A percentile compares a stretch with the other conserved stretches of the same genome.
Conservation (phyloP, 2,888 invertebrate species). For the Malthinus flaveolus region DNA sequence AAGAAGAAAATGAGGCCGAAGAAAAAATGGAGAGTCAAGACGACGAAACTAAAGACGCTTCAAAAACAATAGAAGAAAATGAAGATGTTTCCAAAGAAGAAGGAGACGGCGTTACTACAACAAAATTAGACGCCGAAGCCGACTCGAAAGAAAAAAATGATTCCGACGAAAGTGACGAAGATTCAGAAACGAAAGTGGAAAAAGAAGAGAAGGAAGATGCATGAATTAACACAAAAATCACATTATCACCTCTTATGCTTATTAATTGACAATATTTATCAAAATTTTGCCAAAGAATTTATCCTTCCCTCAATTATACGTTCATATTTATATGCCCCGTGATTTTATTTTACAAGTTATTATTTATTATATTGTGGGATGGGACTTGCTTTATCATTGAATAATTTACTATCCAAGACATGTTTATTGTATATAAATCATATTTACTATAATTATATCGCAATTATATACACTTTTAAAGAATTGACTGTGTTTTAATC, state of each 20-base stretch:
- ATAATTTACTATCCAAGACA: slow-evolving; percentile 18
- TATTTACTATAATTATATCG: slow-evolving; percentile 18
- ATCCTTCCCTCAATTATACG: slow-evolving; percentile 3
- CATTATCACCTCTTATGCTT: slow-evolving; percentile 6
- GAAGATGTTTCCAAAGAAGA: slow-evolving; percentile 25
- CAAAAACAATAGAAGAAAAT: slow-evolving; percentile 12
- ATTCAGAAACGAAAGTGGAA: slow-evolving; percentile 5
- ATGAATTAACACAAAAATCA: neutral
- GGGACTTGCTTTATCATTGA: slow-evolving; percentile 9
- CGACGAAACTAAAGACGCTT: slow-evolving; percentile 20
- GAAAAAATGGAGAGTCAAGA: slow-evolving; percentile 13
- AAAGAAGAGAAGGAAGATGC: slow-evolving; percentile 7
- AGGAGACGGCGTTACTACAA: slow-evolving; percentile 12
- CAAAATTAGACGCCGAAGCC: neutral
- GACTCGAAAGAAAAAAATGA: neutral
- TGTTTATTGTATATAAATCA: slow-evolving; percentile 23
- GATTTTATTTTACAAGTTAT: slow-evolving; percentile 11
- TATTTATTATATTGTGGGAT: slow-evolving; percentile 11
- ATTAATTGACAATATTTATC: slow-evolving; percentile 7
- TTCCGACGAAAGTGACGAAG: slow-evolving; percentile 2
- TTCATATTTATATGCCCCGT: slow-evolving; percentile 4
- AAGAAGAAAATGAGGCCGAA: slow-evolving; percentile 31
- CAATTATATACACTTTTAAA: slow-evolving; percentile 23
- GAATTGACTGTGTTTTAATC: neutral
- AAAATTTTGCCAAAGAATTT: slow-evolving; percentile 21